Percentiles rank a stretch among this genome's conserved stretches.
phyloP scores from a whole-genome alignment of 2,797 vertebrate genomes.

The Lepus oiostolus region DNA sequence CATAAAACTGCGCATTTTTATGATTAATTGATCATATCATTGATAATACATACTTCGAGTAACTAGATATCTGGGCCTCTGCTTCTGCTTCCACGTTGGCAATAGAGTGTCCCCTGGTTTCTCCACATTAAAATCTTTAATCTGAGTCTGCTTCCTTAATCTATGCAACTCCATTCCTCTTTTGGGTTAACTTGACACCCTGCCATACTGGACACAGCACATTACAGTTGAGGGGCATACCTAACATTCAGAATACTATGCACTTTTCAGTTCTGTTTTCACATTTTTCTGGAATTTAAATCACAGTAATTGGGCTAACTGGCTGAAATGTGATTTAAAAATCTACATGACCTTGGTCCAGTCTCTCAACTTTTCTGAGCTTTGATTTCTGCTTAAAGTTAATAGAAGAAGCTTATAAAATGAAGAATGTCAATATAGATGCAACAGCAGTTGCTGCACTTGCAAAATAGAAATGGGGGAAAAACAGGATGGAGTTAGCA shows the following conservation, averaged over 20 bases:
- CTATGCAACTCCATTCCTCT: no score
- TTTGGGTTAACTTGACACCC: no score
- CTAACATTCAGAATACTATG: neutral
- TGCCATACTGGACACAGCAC: no score
- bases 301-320: neutral
- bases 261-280: neutral
- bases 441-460: neutral
- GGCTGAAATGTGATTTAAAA: neutral
- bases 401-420: conserved; percentile 46
- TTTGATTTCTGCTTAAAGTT: conserved; percentile 39
- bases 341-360: neutral
- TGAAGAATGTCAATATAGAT: neutral
- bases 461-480: neutral
- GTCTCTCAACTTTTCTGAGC: neutral
- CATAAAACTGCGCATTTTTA: no score
- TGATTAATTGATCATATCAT: no score
- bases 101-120: no score
- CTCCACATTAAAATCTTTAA: no score
- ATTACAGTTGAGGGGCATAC: no score
- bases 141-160: no score
- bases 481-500: neutral
- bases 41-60: no score
- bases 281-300: conserved; percentile 6
- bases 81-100: no score
- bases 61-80: no score